Evolutionary conservation across 2,797 vertebrate species (phyloP).

Genomic region (Tinamus major): DNA sequence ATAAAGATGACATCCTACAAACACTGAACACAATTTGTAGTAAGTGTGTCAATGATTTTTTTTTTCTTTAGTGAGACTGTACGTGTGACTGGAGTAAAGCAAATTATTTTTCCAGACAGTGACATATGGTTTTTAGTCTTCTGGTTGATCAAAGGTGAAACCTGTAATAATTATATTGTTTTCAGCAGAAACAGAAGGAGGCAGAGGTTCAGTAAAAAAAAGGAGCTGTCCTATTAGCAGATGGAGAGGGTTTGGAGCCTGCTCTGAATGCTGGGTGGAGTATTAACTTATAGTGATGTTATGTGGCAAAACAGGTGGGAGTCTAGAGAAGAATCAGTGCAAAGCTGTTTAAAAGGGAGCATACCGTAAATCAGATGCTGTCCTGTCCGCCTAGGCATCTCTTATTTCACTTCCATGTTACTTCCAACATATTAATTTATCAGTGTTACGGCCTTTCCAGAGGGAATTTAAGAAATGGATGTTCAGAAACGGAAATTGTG

Average conservation of each 20-base stretch:
- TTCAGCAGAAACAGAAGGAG: neutral
- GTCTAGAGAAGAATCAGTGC: neutral
- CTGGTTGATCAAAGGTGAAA: neutral
- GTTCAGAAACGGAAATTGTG: slow-evolving; percentile 9
- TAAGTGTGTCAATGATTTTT: neutral
- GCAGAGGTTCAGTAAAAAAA: neutral
- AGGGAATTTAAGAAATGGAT: slow-evolving; percentile 22
- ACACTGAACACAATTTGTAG: neutral
- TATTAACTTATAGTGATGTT: neutral
- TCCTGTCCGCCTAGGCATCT: neutral
- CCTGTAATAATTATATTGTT: neutral
- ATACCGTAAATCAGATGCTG: neutral
- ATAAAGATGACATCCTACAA: neutral
- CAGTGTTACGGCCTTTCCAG: neutral
- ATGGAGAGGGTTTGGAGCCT: neutral
- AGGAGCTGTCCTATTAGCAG: neutral
- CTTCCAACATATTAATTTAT: slow-evolving; percentile 10
- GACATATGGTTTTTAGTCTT: neutral
- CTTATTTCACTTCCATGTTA: slow-evolving; percentile 21
- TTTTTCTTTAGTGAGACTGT: neutral
- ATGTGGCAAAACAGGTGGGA: neutral
- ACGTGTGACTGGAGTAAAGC: neutral
- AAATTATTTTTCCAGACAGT: neutral
- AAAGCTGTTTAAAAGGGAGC: neutral
- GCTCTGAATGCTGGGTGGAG: neutral